Conservation (phyloP, 1,140 invertebrate species). For the Antheraea mylitta region DNA sequence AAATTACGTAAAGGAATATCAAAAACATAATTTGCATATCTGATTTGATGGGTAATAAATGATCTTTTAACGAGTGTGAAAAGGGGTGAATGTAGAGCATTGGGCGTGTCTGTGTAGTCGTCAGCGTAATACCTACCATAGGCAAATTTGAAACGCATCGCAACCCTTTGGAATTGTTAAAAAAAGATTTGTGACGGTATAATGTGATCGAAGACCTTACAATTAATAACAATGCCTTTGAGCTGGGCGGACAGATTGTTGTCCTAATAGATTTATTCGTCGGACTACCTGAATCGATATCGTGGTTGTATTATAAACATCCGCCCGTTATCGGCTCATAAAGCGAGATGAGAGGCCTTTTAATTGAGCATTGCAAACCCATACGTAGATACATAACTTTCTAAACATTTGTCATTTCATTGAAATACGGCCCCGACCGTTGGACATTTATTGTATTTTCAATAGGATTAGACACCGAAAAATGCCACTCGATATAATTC, state of each 20-base stretch:
- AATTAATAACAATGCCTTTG: constrained; percentile 45
- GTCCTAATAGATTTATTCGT: constrained; percentile 63
- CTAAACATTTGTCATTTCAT: constrained; percentile 74
- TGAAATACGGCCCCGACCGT: constrained; percentile 65
- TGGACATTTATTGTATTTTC: constrained; percentile 51
- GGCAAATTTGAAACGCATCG: constrained; percentile 56
- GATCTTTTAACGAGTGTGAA: constrained; percentile 57
- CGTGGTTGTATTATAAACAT: constrained; percentile 66
- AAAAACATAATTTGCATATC: constrained; percentile 34
- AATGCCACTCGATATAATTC: constrained; percentile 60
- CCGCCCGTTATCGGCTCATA: constrained; percentile 51
- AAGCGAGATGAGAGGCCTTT: constrained; percentile 44
- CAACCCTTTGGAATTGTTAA: constrained; percentile 46
- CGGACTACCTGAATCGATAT: constrained; percentile 65
- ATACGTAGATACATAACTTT: constrained; percentile 71
- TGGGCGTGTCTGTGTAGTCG: constrained; percentile 54
- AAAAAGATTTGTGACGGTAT: constrained; percentile 54
- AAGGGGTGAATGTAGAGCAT: constrained; percentile 38
- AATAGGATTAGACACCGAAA: constrained; percentile 71
- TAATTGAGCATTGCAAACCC: constrained; percentile 56
- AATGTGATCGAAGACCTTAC: constrained; percentile 41
- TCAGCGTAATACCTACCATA: constrained; percentile 35
- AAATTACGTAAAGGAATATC: constrained; percentile 32
- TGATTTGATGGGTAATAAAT: constrained; percentile 59
- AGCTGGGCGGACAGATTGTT: constrained; percentile 41